phyloP scores from a whole-genome alignment of 2,113 vertebrate genomes.

The Promerops cafer region DNA sequence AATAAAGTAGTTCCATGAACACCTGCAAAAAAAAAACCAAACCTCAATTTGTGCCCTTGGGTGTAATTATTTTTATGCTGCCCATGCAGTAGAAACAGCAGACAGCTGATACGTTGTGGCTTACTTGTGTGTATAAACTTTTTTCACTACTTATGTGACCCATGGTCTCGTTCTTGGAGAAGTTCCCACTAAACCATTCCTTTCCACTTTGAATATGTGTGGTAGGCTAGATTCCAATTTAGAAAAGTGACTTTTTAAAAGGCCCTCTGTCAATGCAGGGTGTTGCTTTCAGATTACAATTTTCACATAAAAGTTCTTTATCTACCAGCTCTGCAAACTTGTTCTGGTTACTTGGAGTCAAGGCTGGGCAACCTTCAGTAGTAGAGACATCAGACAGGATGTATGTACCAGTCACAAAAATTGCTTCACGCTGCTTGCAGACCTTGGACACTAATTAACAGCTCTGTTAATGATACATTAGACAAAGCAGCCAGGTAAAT shows the following conservation, averaged over 20 bases:
- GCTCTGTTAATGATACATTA: neutral
- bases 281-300: neutral
- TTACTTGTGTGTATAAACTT: neutral
- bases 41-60: neutral
- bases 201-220: neutral
- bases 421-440: neutral
- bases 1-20: neutral
- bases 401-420: neutral
- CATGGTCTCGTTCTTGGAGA: neutral
- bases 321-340: neutral
- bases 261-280: neutral
- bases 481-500: neutral
- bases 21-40: accelerated
- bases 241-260: neutral
- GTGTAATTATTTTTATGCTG: neutral
- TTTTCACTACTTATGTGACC: neutral
- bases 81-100: neutral
- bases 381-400: neutral
- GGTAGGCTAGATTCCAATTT: neutral
- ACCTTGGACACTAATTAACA: slow-evolving; percentile 9
- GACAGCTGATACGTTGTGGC: neutral
- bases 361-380: neutral
- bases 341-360: neutral
- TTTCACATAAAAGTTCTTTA: neutral
- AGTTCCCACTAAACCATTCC: neutral